Evolutionary conservation across 2,888 invertebrate species (phyloP), one percentile per base, ranked within the genome.

Genomic region (Pheosia gnoma): DNA sequence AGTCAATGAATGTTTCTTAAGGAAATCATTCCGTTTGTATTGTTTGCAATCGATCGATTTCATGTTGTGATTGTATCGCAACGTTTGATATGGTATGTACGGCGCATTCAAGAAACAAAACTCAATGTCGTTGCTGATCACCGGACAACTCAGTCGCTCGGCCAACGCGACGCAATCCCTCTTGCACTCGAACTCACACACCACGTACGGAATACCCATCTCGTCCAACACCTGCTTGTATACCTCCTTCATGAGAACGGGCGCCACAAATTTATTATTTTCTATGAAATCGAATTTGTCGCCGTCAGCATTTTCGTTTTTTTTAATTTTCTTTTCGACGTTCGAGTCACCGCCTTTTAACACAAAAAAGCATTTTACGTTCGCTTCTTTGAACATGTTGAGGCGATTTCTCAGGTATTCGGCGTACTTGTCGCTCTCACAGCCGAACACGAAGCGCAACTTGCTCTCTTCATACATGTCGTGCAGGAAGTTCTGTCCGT

Each of bases 121-220:
- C 49, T 84, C 78, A 7, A 80, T 73, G 39, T 87, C 85, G 45
- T 57, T 61, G 59, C 77, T 80, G 4, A 86, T 66, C 0, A 86
- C 60, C 0, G 86, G 80, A 59, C 86, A 87, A 2, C 74, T 62
- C 4, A 81, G 65, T 55, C 70, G 76, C 25, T 71, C 64, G 2
- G 86, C 86, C 10, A 86, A 62, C 0, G 78, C 79, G 3, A 79
- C 77, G 11, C 84, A 80, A 3, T 84, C 80, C 13, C 73, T 69
- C 59, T 83, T 83, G 3, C 65, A 49, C 59, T 85, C 79, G 9
- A 60, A 74, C 38, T 81, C 62, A 47, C 82, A 81, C 5, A 78
- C 62, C 0, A 75, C 70, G 57, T 80, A 80, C 3, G 80, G 59
- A 3, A 86, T 64, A 0, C 60, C 70, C 75, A 83, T 70, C 67